These are phyloP conservation scores for Ictidomys tridecemlineatus DNA, from an alignment of 2,113 vertebrate genomes.

Conservation along the genomic window DNA sequence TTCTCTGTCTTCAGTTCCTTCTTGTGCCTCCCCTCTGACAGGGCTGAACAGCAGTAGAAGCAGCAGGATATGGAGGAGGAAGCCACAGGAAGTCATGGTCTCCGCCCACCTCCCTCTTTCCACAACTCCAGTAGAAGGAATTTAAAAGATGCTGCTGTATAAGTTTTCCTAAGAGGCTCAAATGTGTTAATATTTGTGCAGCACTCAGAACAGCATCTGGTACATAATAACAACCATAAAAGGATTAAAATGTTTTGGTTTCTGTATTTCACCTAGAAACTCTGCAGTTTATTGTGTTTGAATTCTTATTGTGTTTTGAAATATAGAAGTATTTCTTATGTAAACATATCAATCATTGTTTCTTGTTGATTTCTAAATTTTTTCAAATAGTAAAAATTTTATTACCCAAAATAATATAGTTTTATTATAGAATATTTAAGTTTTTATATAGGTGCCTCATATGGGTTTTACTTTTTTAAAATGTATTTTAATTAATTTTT, in stretches of 20 bases:
- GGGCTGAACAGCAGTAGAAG: too few relatives aligned
- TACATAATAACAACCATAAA: background rate
- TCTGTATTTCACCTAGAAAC: background rate
- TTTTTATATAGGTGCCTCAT: background rate
- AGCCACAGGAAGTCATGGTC: too few relatives aligned
- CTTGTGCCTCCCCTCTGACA: too few relatives aligned
- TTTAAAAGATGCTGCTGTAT: background rate
- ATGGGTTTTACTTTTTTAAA: background rate
- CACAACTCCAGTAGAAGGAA: background rate
- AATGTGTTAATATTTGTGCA: background rate
- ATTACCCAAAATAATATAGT: background rate
- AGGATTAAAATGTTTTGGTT: background rate
- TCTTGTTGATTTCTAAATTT: background rate
- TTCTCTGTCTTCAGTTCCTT: too few relatives aligned
- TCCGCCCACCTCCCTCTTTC: too few relatives aligned
- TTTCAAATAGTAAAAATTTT: background rate
- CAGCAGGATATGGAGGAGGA: too few relatives aligned
- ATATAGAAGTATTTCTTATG: background rate
- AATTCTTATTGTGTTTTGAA: background rate
- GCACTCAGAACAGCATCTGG: background rate
- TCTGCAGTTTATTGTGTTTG: background rate
- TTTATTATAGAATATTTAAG: background rate
- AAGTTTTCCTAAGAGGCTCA: background rate
- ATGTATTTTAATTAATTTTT: too few relatives aligned
- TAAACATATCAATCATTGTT: background rate